Base-by-base conservation (phyloP, 2,797 vertebrate genomes). In the Yasuhikotakia modesta region DNA sequence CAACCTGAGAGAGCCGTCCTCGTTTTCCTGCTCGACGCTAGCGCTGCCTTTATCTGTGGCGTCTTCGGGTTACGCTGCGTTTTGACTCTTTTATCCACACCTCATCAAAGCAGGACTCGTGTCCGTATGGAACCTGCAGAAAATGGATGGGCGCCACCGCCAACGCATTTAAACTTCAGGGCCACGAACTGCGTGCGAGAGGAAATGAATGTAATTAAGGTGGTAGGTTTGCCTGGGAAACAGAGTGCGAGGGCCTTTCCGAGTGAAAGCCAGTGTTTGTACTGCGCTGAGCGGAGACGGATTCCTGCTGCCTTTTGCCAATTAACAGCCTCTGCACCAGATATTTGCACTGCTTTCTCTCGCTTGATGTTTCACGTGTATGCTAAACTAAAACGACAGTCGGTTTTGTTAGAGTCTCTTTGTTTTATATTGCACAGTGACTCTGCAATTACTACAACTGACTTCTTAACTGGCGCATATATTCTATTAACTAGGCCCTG, bases 201-300 rank as follows among this genome's bases (percentile, higher is more conserved):
- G 82, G 73, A 87, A 87, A 84, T 79, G n/a, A 84, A 82, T 66
- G 79, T 85, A 87, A 84, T 86, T 85, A 82, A 86, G 79, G 83
- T 81, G 80, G 75, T 79, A 63, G 30, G 73, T 83, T 82, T 24
- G 79, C 76, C 79, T 30, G 70, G 39, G 71, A 82, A 83, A 88
- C 77, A 76, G 81, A 82, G 80, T 46, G 45, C n/a, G 73, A 43
- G 39, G 7, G 39, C 7, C 39, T 74, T 84, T 82, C 27, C 76
- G 52, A 81, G 70, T 79, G 76, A 85, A 86, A 76, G 83, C 70
- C 39, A 19, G 78, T 60, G 73, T 81, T 80, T 85, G 80, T 82
- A 60, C 78, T 69, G 72, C 78, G 80, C 80, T 84, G 79, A 76
- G 79, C 10, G 19, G 77, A 74, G 85, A 85, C 64, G 52, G 67